Evolutionary conservation across 2,113 vertebrate species (phyloP).

Genomic region (Carassius auratus): DNA sequence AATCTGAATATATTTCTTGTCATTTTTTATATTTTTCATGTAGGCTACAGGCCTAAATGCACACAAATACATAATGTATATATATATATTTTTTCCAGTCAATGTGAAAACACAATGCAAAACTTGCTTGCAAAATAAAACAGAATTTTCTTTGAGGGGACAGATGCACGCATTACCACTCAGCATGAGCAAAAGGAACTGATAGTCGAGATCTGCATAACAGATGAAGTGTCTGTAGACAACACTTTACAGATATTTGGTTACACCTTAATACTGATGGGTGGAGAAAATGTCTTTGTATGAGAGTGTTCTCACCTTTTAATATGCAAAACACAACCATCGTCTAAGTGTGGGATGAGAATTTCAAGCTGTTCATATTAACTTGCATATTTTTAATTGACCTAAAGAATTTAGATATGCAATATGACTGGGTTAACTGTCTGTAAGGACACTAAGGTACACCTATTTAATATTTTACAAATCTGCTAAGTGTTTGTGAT

Average conservation of each 20-base stretch:
- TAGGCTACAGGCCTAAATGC: not conserved
- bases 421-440: not conserved
- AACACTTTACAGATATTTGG: conserved; percentile 7
- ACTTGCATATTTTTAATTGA: not conserved
- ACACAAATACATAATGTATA: not conserved
- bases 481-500: no score
- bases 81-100: no score
- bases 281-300: not conserved
- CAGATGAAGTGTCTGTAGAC: conserved; percentile 18
- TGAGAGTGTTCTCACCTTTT: conserved; percentile 10
- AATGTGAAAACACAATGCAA: not conserved
- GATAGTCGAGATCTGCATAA: conserved; percentile 21
- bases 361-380: not conserved
- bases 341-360: not conserved
- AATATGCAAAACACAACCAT: conserved; percentile 6
- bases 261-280: not conserved
- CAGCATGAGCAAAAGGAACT: conserved; percentile 24
- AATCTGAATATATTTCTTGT: not conserved
- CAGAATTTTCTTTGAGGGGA: not conserved
- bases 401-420: not conserved
- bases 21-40: not conserved
- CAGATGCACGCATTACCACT: not conserved
- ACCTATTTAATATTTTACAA: not conserved
- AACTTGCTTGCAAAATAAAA: not conserved
- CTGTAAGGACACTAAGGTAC: not conserved